Evolutionary conservation across 2,113 vertebrate genomes (phyloP).

Genomic region (Podilymbus podiceps): DNA sequence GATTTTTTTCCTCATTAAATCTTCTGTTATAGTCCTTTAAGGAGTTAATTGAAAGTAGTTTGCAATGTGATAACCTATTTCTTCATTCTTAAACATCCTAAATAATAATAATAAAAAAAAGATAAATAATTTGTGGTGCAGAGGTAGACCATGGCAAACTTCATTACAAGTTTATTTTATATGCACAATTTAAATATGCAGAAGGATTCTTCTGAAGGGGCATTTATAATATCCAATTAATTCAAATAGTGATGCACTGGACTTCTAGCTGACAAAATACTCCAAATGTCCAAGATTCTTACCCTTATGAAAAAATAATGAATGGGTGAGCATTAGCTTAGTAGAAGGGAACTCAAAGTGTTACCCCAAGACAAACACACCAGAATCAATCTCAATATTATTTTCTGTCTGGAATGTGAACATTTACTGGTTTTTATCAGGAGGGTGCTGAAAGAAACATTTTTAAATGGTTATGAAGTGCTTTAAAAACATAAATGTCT

Average conservation of each 20-base stretch:
- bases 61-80: background rate
- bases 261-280: background rate
- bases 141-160: background rate
- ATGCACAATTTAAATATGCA: background rate
- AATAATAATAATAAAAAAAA: background rate
- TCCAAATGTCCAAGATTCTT: accelerated
- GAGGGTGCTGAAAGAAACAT: background rate
- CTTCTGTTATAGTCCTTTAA: background rate
- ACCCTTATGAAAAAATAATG: background rate
- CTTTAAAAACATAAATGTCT: background rate
- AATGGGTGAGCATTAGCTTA: background rate
- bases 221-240: background rate
- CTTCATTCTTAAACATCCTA: background rate
- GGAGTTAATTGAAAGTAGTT: background rate
- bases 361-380: background rate
- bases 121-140: background rate
- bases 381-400: background rate
- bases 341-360: background rate
- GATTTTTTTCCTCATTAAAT: background rate
- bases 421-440: background rate
- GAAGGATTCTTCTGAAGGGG: background rate
- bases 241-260: background rate
- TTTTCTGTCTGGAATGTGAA: background rate
- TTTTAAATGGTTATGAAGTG: background rate
- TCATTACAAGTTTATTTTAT: background rate